Evolutionary conservation across 2,888 invertebrate genomes (phyloP).

Genomic region (Cheilosia grossa): DNA sequence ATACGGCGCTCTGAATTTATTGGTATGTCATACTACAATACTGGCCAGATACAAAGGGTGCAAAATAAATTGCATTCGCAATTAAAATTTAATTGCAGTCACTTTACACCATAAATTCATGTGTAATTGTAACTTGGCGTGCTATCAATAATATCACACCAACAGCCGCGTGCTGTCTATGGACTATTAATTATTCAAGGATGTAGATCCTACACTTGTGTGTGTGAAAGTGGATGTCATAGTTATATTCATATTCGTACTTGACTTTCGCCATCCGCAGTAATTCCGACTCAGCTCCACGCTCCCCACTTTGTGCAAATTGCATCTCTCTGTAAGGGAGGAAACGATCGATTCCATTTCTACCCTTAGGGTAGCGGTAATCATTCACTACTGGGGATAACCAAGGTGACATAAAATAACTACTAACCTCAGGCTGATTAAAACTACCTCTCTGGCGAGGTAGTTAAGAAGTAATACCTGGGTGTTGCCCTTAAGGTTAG

Average conservation of each 20-base stretch:
- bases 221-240: background rate
- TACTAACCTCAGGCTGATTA: slow-evolving; percentile 23
- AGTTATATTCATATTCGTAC: background rate
- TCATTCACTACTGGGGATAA: background rate
- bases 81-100: slow-evolving; percentile 68
- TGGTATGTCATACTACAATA: slow-evolving; percentile 20
- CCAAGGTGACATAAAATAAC: background rate
- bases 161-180: slow-evolving; percentile 11
- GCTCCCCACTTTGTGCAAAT: background rate
- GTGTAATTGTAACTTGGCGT: slow-evolving; percentile 59
- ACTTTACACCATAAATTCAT: slow-evolving; percentile 68
- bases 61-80: slow-evolving; percentile 62
- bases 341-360: background rate
- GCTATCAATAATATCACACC: slow-evolving; percentile 55
- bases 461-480: background rate
- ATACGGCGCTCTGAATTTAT: slow-evolving; percentile 12
- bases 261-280: background rate
- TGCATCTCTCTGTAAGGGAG: background rate
- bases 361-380: background rate
- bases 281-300: background rate
- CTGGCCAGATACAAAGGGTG: slow-evolving; percentile 15
- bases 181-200: slow-evolving; percentile 27
- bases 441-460: background rate
- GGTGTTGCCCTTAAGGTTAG: background rate
- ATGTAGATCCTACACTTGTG: background rate